Conservation (phyloP, 2,797 vertebrate genomes). For the Peromyscus nudipes region DNA sequence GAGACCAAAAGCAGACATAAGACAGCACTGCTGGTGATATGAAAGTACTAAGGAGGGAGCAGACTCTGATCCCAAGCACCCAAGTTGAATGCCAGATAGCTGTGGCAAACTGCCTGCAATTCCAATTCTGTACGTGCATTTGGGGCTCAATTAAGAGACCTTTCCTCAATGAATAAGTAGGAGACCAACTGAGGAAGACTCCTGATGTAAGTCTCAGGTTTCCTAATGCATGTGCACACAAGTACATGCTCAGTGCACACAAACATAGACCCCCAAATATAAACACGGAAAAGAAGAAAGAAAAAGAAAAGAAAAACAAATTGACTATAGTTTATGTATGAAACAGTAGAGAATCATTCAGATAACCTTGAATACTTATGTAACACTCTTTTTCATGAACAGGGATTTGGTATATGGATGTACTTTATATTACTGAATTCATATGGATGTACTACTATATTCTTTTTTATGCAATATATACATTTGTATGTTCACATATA, state of each 20-base stretch:
- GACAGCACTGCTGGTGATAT: neutral
- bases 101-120: neutral
- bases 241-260: neutral
- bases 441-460: neutral
- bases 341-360: neutral
- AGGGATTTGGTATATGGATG: neutral
- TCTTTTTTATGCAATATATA: neutral
- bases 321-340: neutral
- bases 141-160: no score
- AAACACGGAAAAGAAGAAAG: neutral
- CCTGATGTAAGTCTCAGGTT: neutral
- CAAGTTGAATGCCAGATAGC: neutral
- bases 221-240: neutral
- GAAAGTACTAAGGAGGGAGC: neutral
- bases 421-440: slow-evolving; percentile 2
- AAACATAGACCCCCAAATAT: neutral
- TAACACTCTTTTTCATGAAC: neutral
- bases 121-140: neutral
- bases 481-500: neutral
- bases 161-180: neutral
- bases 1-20: neutral
- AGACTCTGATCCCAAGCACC: neutral
- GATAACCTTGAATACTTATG: neutral
- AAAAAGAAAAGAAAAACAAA: neutral
- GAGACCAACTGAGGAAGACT: neutral